These are phyloP conservation scores for Struthio camelus DNA, from an alignment of 2,113 vertebrate species.

Conservation along the genomic window DNA sequence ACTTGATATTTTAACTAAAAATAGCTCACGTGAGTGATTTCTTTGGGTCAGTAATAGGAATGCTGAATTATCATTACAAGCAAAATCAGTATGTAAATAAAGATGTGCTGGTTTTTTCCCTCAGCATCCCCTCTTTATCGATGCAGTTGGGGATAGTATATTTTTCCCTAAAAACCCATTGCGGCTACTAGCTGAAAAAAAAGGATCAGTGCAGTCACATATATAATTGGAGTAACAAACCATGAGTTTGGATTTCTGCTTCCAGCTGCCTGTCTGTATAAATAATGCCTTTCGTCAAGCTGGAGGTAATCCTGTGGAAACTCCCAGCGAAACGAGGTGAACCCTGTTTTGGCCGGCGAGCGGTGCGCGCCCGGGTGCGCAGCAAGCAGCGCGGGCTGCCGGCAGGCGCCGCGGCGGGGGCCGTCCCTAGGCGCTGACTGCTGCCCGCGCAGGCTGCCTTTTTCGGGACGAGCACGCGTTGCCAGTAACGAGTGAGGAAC, in stretches of 20 bases:
- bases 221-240: slow-evolving; percentile 22
- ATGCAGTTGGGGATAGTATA: background rate
- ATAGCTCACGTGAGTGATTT: background rate
- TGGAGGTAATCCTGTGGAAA: background rate
- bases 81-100: background rate
- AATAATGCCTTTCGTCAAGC: background rate
- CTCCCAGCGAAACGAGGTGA: no score
- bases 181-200: slow-evolving; percentile 31
- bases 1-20: background rate
- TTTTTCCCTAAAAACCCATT: slow-evolving; percentile 9
- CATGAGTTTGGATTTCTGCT: slow-evolving; percentile 43
- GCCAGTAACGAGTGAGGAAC: no score
- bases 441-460: background rate
- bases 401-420: no score
- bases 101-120: background rate
- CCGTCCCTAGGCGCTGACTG: no score
- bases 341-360: no score
- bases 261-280: slow-evolving; percentile 10
- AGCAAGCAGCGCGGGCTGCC: no score
- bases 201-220: background rate
- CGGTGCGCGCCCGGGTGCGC: no score
- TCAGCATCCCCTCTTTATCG: background rate
- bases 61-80: background rate
- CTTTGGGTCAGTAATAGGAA: background rate
- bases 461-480: background rate